Evolutionary conservation across 2,888 invertebrate genomes (phyloP), one percentile per base, ranked within the genome.

Genomic region (Hesperia comma): DNA sequence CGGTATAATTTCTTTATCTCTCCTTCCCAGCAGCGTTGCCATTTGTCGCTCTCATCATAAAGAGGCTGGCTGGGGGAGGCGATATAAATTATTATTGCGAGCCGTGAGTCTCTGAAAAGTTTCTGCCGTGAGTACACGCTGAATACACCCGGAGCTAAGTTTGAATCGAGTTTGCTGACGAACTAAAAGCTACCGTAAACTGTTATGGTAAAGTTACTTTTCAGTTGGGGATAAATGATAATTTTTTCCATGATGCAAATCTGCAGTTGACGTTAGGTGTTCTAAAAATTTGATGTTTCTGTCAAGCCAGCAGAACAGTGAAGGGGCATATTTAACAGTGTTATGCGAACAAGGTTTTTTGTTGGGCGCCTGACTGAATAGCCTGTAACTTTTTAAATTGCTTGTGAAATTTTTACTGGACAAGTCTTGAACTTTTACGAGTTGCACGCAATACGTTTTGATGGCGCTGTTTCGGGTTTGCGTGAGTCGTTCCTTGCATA

Each of bases 1-100:
- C 76, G 78, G 79, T 79, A 85, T 89, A 86, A 90, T 88, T 87
- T 90, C 89, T 90, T 88, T 90, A 89, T 90, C 89, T 84, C 79
- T 74, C 73, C 74, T 73, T 77, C 79, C 79, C 89, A 90, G 88
- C 82, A 77, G 76, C 74, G 80, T 79, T 83, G 83, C 80, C 84
- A 86, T 87, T 88, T 84, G 84, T 84, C 81, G 81, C 76, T 77
- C 82, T 84, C 84, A 82, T 87, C 85, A 84, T 84, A 84, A 86
- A 81, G 77, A 63, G 68, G 69, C 74, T 69, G 67, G 76, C 74
- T 70, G 67, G 75, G 77, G 78, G 79, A 77, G 76, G 75, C 76
- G 77, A 81, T 83, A 85, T 86, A 83, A 83, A 84, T 85, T 86
- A 81, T 83, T 82, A 81, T 84, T 78, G 81, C 76, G 77, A 75